A percentile compares a stretch with the other conserved stretches of the same genome.
These are phyloP conservation scores for Oxyscelio sp. DNA, from an alignment of 2,888 invertebrate genomes.

Conservation along the genomic window DNA sequence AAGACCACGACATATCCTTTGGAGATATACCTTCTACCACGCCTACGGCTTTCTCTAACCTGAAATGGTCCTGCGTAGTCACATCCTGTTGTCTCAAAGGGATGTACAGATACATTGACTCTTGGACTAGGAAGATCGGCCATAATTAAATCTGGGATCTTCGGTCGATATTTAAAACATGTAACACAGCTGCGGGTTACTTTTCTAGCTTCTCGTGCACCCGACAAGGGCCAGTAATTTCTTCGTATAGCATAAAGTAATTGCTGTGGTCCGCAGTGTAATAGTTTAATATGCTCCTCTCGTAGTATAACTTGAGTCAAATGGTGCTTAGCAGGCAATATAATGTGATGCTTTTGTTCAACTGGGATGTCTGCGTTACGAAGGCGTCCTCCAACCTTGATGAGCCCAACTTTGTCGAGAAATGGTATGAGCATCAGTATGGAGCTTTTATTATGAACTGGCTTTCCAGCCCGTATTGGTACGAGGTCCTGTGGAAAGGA, in stretches of 20 bases:
- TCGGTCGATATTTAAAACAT: constrained; percentile 48
- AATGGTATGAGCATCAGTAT: background rate
- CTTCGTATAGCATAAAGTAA: constrained; percentile 4
- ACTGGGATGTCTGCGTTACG: background rate
- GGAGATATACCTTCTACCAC: background rate
- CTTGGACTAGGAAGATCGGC: constrained; percentile 15
- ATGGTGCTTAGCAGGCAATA: background rate
- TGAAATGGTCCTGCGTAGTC: background rate
- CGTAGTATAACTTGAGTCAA: background rate
- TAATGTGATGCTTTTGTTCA: background rate
- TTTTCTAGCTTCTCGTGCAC: constrained; percentile 38
- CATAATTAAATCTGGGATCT: constrained; percentile 40
- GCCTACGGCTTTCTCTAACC: background rate
- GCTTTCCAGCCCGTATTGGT: constrained; percentile 14
- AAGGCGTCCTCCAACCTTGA: constrained; percentile 10
- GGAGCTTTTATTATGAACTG: constrained; percentile 10
- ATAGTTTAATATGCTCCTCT: background rate
- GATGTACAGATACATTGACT: constrained; percentile 63
- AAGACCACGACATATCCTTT: constrained; percentile 12
- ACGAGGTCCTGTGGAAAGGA: constrained; percentile 1
- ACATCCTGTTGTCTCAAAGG: background rate
- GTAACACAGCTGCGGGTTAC: constrained; percentile 21
- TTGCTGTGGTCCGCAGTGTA: constrained; percentile 11
- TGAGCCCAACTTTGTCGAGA: background rate
- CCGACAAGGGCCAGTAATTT: constrained; percentile 13